These are phyloP conservation scores for Labeo rohita DNA, from an alignment of 2,113 vertebrate species.

Conservation along the genomic window DNA sequence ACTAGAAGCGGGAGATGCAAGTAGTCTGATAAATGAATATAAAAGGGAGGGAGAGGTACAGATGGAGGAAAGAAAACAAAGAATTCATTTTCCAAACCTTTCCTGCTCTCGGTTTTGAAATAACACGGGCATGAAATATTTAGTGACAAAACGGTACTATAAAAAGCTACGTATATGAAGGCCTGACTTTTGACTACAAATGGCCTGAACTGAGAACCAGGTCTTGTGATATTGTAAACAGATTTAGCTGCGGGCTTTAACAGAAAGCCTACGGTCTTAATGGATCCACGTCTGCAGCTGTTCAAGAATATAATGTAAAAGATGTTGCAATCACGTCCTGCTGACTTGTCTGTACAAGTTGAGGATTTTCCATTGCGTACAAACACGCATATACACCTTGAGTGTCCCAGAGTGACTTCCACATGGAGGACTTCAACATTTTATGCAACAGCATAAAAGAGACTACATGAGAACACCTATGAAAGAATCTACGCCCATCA, in stretches of 20 bases:
- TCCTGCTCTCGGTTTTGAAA: slow-evolving; percentile 30
- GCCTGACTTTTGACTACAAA: background rate
- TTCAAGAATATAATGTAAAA: background rate
- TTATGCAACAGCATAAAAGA: background rate
- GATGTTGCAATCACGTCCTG: background rate
- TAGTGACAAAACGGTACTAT: background rate
- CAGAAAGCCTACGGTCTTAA: background rate
- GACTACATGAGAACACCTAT: background rate
- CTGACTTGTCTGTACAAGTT: slow-evolving; percentile 5
- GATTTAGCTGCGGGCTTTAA: background rate
- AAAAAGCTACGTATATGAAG: background rate
- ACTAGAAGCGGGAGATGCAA: background rate
- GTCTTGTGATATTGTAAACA: background rate
- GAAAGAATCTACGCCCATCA: background rate
- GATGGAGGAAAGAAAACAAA: slow-evolving; percentile 25
- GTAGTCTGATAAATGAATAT: slow-evolving; percentile 27
- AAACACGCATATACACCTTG: background rate
- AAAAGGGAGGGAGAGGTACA: slow-evolving; percentile 30
- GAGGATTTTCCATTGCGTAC: slow-evolving; percentile 16
- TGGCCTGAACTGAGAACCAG: background rate
- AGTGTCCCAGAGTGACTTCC: background rate
- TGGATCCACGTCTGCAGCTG: background rate
- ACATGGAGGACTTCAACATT: background rate
- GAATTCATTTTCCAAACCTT: slow-evolving; percentile 12
- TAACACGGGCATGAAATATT: background rate